Percentiles rank a stretch among this genome's conserved stretches.
Evolutionary conservation across 2,888 invertebrate species (phyloP).

Genomic region (Sinelater perroti): DNA sequence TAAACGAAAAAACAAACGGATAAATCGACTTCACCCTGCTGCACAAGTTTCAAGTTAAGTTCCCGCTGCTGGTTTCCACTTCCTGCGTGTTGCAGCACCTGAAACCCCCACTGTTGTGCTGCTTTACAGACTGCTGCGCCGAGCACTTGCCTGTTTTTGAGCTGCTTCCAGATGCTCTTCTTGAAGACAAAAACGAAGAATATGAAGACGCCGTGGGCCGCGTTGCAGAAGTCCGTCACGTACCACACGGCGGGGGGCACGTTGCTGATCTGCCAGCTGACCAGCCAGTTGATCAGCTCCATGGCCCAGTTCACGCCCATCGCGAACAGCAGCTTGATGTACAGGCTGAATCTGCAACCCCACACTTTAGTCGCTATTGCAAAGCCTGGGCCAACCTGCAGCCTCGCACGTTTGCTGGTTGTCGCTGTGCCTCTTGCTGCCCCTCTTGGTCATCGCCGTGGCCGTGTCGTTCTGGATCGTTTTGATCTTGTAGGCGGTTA

Average conservation of each 20-base stretch:
- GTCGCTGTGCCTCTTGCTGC: constrained; percentile 69
- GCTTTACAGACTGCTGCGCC: background rate
- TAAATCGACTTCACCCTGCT: no score
- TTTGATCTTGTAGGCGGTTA: constrained; percentile 73
- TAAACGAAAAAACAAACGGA: no score
- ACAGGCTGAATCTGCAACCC: constrained; percentile 77
- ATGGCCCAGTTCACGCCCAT: constrained; percentile 88
- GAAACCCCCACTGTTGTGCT: background rate
- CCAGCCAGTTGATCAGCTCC: constrained; percentile 78
- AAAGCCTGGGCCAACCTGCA: no score
- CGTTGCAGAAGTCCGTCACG: constrained; percentile 72
- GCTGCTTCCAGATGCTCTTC: constrained; percentile 68
- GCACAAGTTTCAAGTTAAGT: no score
- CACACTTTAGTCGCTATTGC: no score
- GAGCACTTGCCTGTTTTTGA: constrained; percentile 65
- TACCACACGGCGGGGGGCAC: constrained; percentile 66
- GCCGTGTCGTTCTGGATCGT: constrained; percentile 73
- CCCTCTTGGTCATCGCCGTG: constrained; percentile 66
- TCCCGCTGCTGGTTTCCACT: no score
- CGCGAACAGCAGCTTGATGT: constrained; percentile 81
- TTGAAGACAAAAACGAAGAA: constrained; percentile 80
- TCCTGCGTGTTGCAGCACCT: background rate
- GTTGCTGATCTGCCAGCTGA: constrained; percentile 53
- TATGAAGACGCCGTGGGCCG: constrained; percentile 73
- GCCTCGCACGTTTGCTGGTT: constrained; percentile 50